Percentiles rank a stretch among this genome's conserved stretches.
Conservation (phyloP, 2,113 vertebrate species). For the Taurulus bubalis region DNA sequence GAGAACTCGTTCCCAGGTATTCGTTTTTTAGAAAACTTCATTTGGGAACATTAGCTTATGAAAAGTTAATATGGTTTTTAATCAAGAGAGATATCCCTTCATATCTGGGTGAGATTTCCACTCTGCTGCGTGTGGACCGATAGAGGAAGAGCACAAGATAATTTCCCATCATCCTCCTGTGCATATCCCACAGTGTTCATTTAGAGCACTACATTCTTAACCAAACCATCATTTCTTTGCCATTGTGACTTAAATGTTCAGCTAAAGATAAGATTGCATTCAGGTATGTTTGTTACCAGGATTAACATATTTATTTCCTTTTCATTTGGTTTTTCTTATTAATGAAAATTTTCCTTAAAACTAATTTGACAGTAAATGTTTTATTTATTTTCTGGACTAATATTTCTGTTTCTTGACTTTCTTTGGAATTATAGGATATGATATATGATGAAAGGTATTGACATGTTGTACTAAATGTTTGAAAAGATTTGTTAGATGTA, state of each 20-base stretch:
- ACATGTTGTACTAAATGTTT: background rate
- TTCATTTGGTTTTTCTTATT: background rate
- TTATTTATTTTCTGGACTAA: conserved; percentile 2
- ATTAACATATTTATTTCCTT: background rate
- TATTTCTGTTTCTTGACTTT: background rate
- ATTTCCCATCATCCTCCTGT: conserved; percentile 50
- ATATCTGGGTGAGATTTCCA: conserved; percentile 59
- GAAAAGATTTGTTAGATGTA: background rate
- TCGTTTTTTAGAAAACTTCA: conserved; percentile 63
- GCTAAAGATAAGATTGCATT: conserved; percentile 14
- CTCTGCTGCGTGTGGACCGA: conserved; percentile 43
- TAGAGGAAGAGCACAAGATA: conserved; percentile 36
- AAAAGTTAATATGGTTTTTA: conserved; percentile 74
- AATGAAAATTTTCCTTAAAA: background rate
- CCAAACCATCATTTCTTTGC: conserved; percentile 24
- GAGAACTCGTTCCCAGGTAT: conserved; percentile 50
- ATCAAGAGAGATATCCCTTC: conserved; percentile 66
- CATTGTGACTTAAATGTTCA: conserved; percentile 20
- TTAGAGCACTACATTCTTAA: conserved; percentile 37
- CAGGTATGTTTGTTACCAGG: background rate
- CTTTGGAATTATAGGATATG: background rate
- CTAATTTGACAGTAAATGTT: background rate
- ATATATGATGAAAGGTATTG: background rate
- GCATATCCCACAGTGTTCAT: conserved; percentile 37
- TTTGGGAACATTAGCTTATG: conserved; percentile 67